Conservation (phyloP, 2,888 invertebrate species). For the Deroplatys truncata region DNA sequence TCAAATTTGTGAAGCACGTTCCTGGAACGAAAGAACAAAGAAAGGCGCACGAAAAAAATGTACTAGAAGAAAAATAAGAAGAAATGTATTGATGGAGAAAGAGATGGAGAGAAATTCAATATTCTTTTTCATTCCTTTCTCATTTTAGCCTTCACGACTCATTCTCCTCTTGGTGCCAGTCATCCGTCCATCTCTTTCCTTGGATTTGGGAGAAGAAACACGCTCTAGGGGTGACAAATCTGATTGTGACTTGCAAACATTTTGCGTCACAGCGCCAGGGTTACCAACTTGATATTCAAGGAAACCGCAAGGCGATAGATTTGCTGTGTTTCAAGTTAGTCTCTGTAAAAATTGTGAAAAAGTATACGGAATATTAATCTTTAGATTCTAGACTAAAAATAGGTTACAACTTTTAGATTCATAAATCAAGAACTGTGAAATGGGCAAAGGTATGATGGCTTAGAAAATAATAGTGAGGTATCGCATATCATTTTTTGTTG, state of each 20-base stretch:
- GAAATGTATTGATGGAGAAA: slow-evolving; percentile 17
- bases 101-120: slow-evolving; percentile 24
- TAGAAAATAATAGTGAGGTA: no score
- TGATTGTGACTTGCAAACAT: slow-evolving; percentile 19
- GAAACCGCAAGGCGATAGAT: not conserved
- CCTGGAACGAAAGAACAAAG: slow-evolving; percentile 16
- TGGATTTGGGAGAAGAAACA: not conserved
- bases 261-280: not conserved
- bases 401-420: no score
- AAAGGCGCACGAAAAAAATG: not conserved
- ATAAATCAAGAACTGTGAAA: no score
- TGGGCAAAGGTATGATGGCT: no score
- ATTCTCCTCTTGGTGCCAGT: not conserved
- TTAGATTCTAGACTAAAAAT: no score
- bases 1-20: slow-evolving; percentile 19
- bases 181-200: not conserved
- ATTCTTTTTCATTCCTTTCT: slow-evolving; percentile 24
- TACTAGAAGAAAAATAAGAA: not conserved
- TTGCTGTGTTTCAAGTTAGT: no score
- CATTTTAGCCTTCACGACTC: slow-evolving; percentile 1
- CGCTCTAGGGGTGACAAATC: slow-evolving; percentile 1
- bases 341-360: no score
- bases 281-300: not conserved
- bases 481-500: no score
- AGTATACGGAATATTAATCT: no score